Evolutionary conservation across 2,797 vertebrate genomes (phyloP), one percentile per base, ranked within the genome.

Genomic region (Fundulus diaphanus): DNA sequence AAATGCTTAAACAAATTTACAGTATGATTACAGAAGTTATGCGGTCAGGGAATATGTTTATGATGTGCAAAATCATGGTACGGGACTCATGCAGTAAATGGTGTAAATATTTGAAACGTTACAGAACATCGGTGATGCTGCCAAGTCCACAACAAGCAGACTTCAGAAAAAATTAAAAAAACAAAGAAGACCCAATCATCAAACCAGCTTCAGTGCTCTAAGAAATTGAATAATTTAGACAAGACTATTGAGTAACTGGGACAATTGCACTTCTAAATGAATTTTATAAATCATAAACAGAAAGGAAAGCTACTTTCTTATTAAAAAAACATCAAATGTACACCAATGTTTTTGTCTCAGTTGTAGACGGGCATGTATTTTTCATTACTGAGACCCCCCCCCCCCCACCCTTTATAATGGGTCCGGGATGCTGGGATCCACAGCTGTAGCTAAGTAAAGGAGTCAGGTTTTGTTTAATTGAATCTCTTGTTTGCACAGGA

Each of bases 401-500:
- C n/a, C n/a, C n/a, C n/a, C n/a, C n/a, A n/a, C 22, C 59, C 16
- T 22, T 8, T 63, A 5, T 63, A 24, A 37, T 35, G 18, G 35
- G 59, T 22, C 33, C 22, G 18, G 16, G 44, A 22, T 15, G 20
- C 56, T 68, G 35, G 16, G 27, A 68, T 29, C 35, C 65, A 51
- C 29, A 42, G 51, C 22, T 81, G 20, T 29, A 73, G 82, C 61
- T 77, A 63, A 81, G 68, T 66, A 76, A 3, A 35, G n/a, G 27
- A 77, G 70, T 68, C 68, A 3, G 22, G 7, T 57, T 27, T 72
- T 29, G 42, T 75, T 80, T 67, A 31, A 72, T 42, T 35, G 65
- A 68, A 63, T 83, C 70, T 88, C 73, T n/a, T 1, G 72, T 82
- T 76, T 87, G 65, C 75, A 89, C 75, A 82, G 72, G 61, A 94